phyloP scores from a whole-genome alignment of 2,888 invertebrate species.

The Neria commutata region DNA sequence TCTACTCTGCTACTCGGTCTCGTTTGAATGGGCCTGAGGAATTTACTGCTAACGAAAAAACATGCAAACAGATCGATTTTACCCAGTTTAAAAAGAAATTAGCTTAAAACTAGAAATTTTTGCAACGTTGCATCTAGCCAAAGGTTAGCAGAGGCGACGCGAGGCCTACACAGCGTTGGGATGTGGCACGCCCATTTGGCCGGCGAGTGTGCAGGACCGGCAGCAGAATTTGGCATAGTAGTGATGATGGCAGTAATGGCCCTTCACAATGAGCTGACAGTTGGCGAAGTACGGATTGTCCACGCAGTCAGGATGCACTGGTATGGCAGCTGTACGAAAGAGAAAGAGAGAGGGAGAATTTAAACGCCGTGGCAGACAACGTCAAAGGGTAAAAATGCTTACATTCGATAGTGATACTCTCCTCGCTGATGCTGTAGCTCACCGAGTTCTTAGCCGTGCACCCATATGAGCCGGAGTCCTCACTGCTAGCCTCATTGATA shows the following conservation, averaged over 20 bases:
- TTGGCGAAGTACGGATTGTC: slow-evolving; percentile 90
- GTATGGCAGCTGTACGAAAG: slow-evolving; percentile 59
- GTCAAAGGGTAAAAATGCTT: too few species aligned
- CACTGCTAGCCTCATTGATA: slow-evolving; percentile 68
- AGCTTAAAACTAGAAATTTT: slow-evolving; percentile 18
- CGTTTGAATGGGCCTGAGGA: slow-evolving; percentile 8
- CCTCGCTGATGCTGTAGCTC: slow-evolving; percentile 69
- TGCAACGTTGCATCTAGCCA: too few species aligned
- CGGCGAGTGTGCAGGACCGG: slow-evolving; percentile 87
- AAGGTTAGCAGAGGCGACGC: too few species aligned
- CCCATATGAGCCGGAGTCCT: slow-evolving; percentile 81
- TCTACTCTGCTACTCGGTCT: slow-evolving; percentile 7
- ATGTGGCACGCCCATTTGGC: slow-evolving; percentile 66
- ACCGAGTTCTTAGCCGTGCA: slow-evolving; percentile 83
- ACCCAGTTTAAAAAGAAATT: slow-evolving; percentile 10
- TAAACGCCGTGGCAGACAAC: not conserved
- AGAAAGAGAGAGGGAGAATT: slow-evolving; percentile 1
- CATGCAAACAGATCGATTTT: not conserved
- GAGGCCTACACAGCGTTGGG: slow-evolving; percentile 50
- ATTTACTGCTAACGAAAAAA: not conserved
- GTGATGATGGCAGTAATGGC: slow-evolving; percentile 82
- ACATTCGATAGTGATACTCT: slow-evolving; percentile 80
- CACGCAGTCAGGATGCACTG: slow-evolving; percentile 79
- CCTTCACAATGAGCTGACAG: slow-evolving; percentile 85
- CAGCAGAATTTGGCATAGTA: slow-evolving; percentile 96